Evolutionary conservation across 53 echinoderm and acorn worm species (phyloP).

Genomic region (Holothuria scabra): DNA sequence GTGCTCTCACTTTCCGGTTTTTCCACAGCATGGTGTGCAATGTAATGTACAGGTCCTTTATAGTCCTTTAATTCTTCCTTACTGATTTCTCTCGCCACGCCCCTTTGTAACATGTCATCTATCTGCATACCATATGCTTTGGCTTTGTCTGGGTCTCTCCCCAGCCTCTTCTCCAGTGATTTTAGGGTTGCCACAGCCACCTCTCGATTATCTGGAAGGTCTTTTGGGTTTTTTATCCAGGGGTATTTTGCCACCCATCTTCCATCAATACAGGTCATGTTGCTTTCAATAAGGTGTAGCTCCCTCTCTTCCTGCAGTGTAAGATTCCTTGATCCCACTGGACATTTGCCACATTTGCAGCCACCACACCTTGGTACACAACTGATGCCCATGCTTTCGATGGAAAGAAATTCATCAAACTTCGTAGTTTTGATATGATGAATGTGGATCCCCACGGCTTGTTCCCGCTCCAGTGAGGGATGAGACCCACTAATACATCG

Average conservation of each 20-base stretch:
- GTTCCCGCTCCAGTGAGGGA: slow-evolving; percentile 34
- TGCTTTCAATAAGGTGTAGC: slow-evolving; percentile 40
- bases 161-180: slow-evolving; percentile 24
- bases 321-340: slow-evolving; percentile 26
- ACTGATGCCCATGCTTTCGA: slow-evolving; percentile 62
- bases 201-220: slow-evolving; percentile 44
- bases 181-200: slow-evolving; percentile 37
- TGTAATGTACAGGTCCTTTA: slow-evolving; percentile 57
- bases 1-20: slow-evolving; percentile 60
- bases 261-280: background rate
- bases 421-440: slow-evolving; percentile 51
- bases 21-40: slow-evolving; percentile 51
- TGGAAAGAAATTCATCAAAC: slow-evolving; percentile 51
- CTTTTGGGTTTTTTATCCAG: too few relatives aligned
- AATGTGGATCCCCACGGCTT: slow-evolving; percentile 23
- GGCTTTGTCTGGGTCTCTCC: slow-evolving; percentile 4
- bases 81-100: slow-evolving; percentile 35
- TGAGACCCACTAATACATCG: slow-evolving; percentile 50
- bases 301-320: slow-evolving; percentile 50
- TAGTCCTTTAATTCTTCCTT: slow-evolving; percentile 24
- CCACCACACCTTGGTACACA: slow-evolving; percentile 49
- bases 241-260: slow-evolving; percentile 47
- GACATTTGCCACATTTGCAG: slow-evolving; percentile 53
- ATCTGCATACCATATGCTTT: slow-evolving; percentile 47
- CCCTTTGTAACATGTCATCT: slow-evolving; percentile 48